Evolutionary conservation across 1,140 invertebrate genomes (phyloP), one percentile per base, ranked within the genome.

Genomic region (Heliconius himera): DNA sequence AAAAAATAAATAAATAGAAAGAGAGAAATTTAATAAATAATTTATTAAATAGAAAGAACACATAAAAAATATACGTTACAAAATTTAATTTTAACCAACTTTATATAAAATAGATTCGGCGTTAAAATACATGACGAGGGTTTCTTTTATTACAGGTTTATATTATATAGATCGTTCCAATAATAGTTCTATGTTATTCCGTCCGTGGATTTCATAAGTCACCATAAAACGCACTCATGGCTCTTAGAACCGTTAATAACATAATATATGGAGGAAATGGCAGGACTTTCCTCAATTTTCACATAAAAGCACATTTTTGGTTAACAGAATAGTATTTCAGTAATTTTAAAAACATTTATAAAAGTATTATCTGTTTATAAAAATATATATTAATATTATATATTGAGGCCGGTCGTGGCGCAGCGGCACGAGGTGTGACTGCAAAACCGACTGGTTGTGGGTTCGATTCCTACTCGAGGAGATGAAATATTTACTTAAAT

Each of bases 201-300:
- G 60, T 66, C 16, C 60, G 13, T 13, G 60, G 22, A 66, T 26
- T 66, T 26, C 60, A 66, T 66, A 66, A 26, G 60, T 66, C 60
- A 66, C 60, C 60, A 66, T 66, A 66, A 66, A 66, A 66, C 60
- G 60, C 60, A 66, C 60, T 66, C 60, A 26, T 11, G 22, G 60
- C 60, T 29, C 60, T 29, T 66, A 29, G 22, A 1, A 66, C 60
- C 60, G 26, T 66, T 66, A 66, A 66, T 66, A 26, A 26, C 26
- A 29, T 66, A 26, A 66, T 66, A 26, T 29, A 26, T 29, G 60
- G 26, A 26, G 22, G 22, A 29, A 66, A 66, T 66, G 29, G 26
- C 22, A 11, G 22, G 22, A 26, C 22, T 66, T 26, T 66, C 22
- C 22, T 13, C 60, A 66, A 66, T 66, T 66, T 22, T 66, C 13